Base-by-base conservation (phyloP, 1,140 invertebrate species). In the Probaryconus sp. region DNA sequence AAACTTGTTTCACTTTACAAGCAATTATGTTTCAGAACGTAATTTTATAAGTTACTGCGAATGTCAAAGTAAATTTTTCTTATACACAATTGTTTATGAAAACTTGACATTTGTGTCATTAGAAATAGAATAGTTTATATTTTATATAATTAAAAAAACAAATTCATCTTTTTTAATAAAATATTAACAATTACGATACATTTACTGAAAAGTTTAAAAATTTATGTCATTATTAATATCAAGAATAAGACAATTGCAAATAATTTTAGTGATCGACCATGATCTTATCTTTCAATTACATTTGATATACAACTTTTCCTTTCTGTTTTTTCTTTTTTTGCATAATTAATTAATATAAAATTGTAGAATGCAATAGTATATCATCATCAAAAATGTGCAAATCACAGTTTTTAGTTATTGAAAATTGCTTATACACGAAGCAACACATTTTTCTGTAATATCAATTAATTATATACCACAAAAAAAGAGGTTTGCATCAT, bases 381-480 rank as follows among this genome's bases (percentile, higher is more conserved):
- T 4, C 3, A 7, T 3, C 21, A 24, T 7, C 7, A 24, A 24
- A 24, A 24, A 24, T 24, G 21, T 24, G 21, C 7, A 5, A 31
- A 31, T 2, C 9, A n/a, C 2, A 31, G 2, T 31, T 31, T 3
- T 31, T 4, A n/a, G 6, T n/a, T 31, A 5, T 5, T 31, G n/a
- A n/a, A n/a, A 5, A 2, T 31, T 31, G 6, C 10, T 5, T 5
- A 5, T 31, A n/a, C 30, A n/a, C 10, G 5, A 17, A 45, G 3
- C n/a, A 38, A 11, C 24, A 48, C 42, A 63, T 63, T 50, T 63
- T 50, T 63, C 55, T 48, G 26, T 60, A 47, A 60, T 48, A 60
- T 47, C 35, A 61, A 45, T 47, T 63, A 42, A 51, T 50, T 63
- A 42, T 43, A 42, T 13, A 14, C 17, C 17, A 7, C 10, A 14